A percentile compares a stretch with the other conserved stretches of the same genome.
phyloP scores from a whole-genome alignment of 1,140 invertebrate genomes.

The Lepidurus packardi region DNA sequence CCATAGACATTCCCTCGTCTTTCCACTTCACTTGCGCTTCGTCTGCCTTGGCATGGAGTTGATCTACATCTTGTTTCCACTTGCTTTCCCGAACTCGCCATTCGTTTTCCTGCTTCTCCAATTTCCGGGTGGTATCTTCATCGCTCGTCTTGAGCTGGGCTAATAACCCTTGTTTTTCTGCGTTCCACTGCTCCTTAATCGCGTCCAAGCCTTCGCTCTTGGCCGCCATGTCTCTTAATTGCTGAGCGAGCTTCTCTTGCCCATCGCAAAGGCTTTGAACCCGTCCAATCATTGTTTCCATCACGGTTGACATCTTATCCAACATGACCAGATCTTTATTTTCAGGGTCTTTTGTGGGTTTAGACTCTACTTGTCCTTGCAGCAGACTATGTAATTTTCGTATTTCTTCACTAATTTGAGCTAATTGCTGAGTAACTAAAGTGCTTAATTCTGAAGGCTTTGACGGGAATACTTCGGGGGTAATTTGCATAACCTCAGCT shows the following conservation, averaged over 20 bases:
- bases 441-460: background rate
- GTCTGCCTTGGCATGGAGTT: background rate
- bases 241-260: background rate
- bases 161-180: background rate
- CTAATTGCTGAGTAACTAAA: background rate
- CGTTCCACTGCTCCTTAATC: background rate
- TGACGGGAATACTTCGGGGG: background rate
- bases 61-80: background rate
- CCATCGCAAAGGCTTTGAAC: background rate
- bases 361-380: background rate
- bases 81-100: background rate
- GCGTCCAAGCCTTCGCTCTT: background rate
- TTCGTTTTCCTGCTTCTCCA: background rate
- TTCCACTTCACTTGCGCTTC: constrained; percentile 8
- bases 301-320: background rate
- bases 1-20: background rate
- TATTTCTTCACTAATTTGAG: background rate
- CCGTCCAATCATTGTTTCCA: background rate
- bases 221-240: background rate
- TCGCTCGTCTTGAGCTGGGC: background rate
- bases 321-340: background rate
- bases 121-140: background rate
- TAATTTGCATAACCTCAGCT: background rate
- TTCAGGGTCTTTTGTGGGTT: background rate
- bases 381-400: background rate